A percentile compares a stretch with the other conserved stretches of the same genome.
Evolutionary conservation across 35 echinoderm and acorn worm genomes (phyloP).

Genomic region (Apostichopus japonicus): DNA sequence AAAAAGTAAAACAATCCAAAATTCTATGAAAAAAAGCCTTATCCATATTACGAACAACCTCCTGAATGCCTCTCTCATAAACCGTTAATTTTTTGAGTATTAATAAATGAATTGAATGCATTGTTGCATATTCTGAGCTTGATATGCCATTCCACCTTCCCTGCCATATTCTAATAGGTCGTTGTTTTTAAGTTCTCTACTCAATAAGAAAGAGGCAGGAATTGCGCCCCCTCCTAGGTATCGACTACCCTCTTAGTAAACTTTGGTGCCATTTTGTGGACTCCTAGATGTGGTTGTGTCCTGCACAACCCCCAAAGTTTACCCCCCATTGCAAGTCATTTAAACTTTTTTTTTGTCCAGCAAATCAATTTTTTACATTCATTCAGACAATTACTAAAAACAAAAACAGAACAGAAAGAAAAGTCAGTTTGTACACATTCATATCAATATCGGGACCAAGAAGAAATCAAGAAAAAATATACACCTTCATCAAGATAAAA

Average conservation of each 20-base stretch:
- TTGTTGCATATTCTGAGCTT: background rate
- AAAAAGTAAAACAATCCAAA: too few species aligned
- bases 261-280: background rate
- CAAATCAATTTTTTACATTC: background rate
- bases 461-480: background rate
- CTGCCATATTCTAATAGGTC: background rate
- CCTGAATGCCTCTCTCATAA: too few species aligned
- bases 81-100: too few species aligned
- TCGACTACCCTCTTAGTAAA: background rate
- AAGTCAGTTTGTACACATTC: background rate
- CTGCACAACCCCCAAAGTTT: background rate
- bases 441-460: background rate
- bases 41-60: too few species aligned
- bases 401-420: background rate
- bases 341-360: background rate
- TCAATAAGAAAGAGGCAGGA: background rate
- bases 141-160: background rate
- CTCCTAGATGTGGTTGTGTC: background rate
- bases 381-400: too few species aligned
- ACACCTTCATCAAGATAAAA: background rate
- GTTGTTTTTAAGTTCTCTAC: background rate
- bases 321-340: background rate
- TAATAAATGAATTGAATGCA: too few species aligned
- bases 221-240: background rate
- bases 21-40: too few species aligned